Evolutionary conservation across 64 coral and sea anemone genomes (phyloP).

Genomic region (Cladopsammia gracilis): DNA sequence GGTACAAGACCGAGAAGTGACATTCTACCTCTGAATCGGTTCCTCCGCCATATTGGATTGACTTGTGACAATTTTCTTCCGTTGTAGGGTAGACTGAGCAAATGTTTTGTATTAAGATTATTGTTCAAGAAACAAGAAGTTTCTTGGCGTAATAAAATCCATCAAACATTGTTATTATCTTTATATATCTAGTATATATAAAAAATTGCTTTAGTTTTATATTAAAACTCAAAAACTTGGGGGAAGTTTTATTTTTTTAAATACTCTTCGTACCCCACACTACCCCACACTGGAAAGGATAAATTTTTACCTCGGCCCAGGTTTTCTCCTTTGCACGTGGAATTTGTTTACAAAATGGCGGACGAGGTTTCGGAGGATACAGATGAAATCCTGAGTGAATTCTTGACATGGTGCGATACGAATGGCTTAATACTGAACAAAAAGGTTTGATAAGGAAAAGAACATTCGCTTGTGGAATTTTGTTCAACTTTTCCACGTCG

Average conservation of each 20-base stretch:
- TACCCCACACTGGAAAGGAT: not conserved
- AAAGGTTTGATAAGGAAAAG: slow-evolving; percentile 30
- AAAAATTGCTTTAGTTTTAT: too few species aligned
- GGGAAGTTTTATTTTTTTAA: too few species aligned
- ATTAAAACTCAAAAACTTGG: too few species aligned
- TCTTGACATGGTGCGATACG: slow-evolving; percentile 53
- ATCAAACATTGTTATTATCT: not conserved
- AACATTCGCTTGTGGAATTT: not conserved
- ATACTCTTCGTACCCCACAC: too few species aligned
- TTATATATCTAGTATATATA: not conserved
- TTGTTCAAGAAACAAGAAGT: not conserved
- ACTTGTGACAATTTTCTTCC: not conserved
- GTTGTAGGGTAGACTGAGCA: not conserved
- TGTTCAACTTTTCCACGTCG: not conserved
- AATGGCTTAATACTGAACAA: slow-evolving; percentile 45
- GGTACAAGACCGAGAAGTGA: slow-evolving; percentile 68
- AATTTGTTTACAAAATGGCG: slow-evolving; percentile 35
- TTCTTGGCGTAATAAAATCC: not conserved
- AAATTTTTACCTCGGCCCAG: not conserved
- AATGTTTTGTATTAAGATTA: not conserved
- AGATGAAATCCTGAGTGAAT: not conserved
- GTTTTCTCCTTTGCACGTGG: not conserved
- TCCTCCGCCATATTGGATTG: slow-evolving; percentile 38
- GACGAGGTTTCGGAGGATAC: not conserved
- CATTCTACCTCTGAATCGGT: not conserved